A percentile compares a stretch with the other conserved stretches of the same genome.
phyloP scores from a whole-genome alignment of 2,113 vertebrate species.

The Macrotus californicus region DNA sequence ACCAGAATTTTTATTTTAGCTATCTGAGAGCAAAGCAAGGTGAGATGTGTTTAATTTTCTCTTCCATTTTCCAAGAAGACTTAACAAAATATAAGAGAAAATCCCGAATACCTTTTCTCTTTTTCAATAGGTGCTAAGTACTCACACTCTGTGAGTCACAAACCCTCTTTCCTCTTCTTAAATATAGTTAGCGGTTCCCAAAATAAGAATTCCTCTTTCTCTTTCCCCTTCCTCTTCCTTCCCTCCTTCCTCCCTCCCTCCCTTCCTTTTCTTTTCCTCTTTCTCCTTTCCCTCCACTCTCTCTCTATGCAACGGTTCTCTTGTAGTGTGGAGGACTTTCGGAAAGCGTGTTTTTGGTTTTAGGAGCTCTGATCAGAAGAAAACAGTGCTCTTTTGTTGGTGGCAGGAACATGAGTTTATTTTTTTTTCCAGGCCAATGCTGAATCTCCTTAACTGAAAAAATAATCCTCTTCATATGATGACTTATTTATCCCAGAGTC shows the following conservation, averaged over 20 bases:
- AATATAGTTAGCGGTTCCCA: neutral
- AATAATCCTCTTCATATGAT: neutral
- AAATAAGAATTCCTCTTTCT: neutral
- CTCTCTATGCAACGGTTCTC: neutral
- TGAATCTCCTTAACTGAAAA: constrained; percentile 15
- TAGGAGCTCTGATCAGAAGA: neutral
- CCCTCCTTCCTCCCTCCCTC: neutral
- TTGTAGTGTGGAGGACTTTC: neutral
- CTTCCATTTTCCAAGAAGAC: neutral
- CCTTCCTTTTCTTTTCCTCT: neutral
- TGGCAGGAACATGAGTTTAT: neutral
- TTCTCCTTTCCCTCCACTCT: neutral
- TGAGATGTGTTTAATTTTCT: neutral
- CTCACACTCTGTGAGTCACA: neutral
- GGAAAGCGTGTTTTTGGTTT: neutral
- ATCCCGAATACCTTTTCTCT: neutral
- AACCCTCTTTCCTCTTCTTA: neutral
- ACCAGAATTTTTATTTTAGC: constrained; percentile 10
- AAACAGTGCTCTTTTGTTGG: constrained; percentile 32
- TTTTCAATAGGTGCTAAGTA: neutral
- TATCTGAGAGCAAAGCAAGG: neutral
- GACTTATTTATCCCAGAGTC: neutral
- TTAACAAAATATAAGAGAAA: neutral
- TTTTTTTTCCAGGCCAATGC: neutral
- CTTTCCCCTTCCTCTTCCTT: neutral